Evolutionary conservation across 2,797 vertebrate species (phyloP).

Genomic region (Mallotus villosus): DNA sequence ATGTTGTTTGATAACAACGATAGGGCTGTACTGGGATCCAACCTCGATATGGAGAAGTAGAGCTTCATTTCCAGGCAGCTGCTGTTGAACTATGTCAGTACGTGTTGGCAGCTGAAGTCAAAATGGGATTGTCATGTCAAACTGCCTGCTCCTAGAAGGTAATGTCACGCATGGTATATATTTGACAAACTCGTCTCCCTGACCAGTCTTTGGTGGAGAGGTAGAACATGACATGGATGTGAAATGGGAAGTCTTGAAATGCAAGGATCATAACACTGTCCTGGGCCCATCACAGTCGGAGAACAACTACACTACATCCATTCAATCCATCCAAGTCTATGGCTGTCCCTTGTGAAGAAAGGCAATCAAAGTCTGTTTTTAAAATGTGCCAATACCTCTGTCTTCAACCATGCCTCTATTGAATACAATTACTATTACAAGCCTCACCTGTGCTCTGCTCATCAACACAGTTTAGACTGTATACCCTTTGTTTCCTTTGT

Average conservation of each 20-base stretch:
- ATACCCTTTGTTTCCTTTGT: no score
- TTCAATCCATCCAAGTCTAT: slow-evolving; percentile 22
- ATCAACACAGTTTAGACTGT: no score
- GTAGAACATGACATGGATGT: slow-evolving; percentile 28
- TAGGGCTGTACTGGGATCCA: slow-evolving; percentile 25
- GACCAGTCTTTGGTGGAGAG: slow-evolving; percentile 33
- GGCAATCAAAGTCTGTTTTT: slow-evolving; percentile 49
- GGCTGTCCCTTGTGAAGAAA: slow-evolving; percentile 24
- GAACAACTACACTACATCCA: neutral
- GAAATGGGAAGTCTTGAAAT: slow-evolving; percentile 4
- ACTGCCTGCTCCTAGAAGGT: slow-evolving; percentile 41
- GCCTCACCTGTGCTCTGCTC: no score
- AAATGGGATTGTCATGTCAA: slow-evolving; percentile 28
- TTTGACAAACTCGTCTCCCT: slow-evolving; percentile 36
- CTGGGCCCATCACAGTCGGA: neutral
- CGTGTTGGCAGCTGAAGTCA: slow-evolving; percentile 11
- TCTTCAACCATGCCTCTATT: no score
- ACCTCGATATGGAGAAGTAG: slow-evolving; percentile 32
- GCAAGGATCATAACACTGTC: slow-evolving; percentile 21
- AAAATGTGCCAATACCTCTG: no score
- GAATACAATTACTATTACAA: no score
- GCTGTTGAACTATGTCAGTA: slow-evolving; percentile 23
- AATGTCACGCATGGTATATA: slow-evolving; percentile 44
- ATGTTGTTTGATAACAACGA: slow-evolving; percentile 19
- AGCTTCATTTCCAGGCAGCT: slow-evolving; percentile 36